Evolutionary conservation across 2,113 vertebrate genomes (phyloP).

Genomic region (Sitta europaea): DNA sequence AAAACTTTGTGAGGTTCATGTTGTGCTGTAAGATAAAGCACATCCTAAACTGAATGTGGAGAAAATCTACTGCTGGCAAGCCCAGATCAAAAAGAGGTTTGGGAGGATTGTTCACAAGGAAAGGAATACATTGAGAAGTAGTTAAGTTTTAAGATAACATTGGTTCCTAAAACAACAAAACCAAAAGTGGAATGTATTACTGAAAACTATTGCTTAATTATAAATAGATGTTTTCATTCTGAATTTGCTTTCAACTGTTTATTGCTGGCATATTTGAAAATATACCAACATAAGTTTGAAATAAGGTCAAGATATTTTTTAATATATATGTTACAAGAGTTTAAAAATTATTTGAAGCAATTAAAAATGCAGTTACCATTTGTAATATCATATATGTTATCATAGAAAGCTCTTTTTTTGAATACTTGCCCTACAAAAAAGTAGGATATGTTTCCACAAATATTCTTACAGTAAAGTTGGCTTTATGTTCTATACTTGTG

Average conservation of each 20-base stretch:
- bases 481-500: background rate
- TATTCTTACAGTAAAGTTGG: background rate
- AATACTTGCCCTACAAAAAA: background rate
- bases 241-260: background rate
- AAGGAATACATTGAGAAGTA: background rate
- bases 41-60: background rate
- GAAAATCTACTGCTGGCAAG: background rate
- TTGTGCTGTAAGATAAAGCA: background rate
- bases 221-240: background rate
- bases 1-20: background rate
- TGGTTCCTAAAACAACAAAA: background rate
- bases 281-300: background rate
- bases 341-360: background rate
- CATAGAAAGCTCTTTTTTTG: background rate
- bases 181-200: background rate
- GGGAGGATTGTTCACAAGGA: background rate
- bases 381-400: background rate
- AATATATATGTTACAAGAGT: background rate
- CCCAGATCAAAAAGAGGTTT: background rate
- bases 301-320: background rate
- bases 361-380: background rate
- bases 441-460: background rate
- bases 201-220: background rate
- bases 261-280: background rate
- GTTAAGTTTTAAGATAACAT: background rate